phyloP scores from a whole-genome alignment of 2,113 vertebrate species.

The Centropus unirufus region DNA sequence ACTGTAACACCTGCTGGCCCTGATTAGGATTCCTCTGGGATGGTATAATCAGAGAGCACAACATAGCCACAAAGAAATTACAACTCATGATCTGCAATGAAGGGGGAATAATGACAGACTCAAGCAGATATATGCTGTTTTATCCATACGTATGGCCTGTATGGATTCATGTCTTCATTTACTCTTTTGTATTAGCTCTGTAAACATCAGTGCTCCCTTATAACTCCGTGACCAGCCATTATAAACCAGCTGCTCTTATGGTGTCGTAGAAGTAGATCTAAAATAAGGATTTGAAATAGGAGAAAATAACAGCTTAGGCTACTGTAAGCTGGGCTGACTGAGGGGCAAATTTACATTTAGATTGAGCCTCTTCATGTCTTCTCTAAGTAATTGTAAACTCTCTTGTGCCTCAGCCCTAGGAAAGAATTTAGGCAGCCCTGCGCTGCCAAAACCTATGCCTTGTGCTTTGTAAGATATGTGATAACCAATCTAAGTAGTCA shows the following conservation, averaged over 20 bases:
- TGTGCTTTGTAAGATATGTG: not conserved
- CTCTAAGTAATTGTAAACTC: constrained; percentile 46
- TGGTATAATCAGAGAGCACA: constrained; percentile 28
- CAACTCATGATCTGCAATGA: constrained; percentile 2
- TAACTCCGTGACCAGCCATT: not conserved
- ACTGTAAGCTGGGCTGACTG: not conserved
- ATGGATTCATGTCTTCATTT: not conserved
- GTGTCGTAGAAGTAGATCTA: constrained; percentile 2
- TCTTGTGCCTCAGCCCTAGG: not conserved
- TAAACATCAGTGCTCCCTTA: not conserved
- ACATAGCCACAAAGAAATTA: constrained; percentile 3
- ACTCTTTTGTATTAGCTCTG: not conserved
- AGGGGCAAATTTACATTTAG: constrained; percentile 45
- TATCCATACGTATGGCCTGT: not conserved
- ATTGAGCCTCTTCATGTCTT: constrained; percentile 42
- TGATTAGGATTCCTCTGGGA: constrained; percentile 7
- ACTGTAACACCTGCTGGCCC: constrained; percentile 25
- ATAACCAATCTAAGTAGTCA: constrained; percentile 28
- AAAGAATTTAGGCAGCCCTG: constrained; percentile 11
- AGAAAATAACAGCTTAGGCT: constrained; percentile 37
- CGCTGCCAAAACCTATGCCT: constrained; percentile 1
- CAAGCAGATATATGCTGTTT: not conserved
- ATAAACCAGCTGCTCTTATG: not conserved
- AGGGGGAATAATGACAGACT: constrained; percentile 16
- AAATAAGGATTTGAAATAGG: constrained; percentile 1